Conservation (phyloP, 2,113 vertebrate genomes). For the Anseranas semipalmata region DNA sequence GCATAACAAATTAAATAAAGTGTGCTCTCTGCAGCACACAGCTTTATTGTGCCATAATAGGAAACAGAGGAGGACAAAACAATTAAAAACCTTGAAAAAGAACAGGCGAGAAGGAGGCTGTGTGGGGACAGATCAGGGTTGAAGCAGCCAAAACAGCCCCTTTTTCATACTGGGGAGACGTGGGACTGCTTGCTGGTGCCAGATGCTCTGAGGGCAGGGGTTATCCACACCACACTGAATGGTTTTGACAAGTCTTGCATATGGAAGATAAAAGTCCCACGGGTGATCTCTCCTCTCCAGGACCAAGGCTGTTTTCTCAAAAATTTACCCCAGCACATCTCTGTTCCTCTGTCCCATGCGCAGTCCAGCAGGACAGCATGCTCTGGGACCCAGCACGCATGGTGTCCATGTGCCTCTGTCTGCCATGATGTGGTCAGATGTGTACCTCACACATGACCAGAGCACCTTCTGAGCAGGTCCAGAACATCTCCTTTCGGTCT, state of each 20-base stretch:
- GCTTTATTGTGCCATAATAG: constrained; percentile 12
- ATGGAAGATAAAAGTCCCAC: not conserved
- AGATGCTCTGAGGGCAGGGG: not conserved
- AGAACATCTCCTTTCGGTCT: not conserved
- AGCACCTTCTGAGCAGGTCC: not conserved
- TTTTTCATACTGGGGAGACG: not conserved
- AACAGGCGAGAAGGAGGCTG: not conserved
- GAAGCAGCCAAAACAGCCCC: not conserved
- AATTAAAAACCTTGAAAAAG: constrained; percentile 2
- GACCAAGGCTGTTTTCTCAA: not conserved
- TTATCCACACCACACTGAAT: not conserved
- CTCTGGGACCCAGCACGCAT: fast-evolving
- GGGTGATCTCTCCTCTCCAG: not conserved
- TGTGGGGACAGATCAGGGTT: not conserved
- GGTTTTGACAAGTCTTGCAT: not conserved
- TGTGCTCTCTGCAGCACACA: fast-evolving
- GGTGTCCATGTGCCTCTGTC: not conserved
- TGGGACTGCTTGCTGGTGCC: not conserved
- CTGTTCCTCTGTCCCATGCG: not conserved
- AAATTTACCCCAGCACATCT: not conserved
- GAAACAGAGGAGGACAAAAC: constrained; percentile 2
- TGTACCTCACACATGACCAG: fast-evolving
- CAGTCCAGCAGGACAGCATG: not conserved
- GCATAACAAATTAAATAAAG: not conserved
- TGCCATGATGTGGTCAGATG: not conserved